Conservation (phyloP, 2,888 invertebrate species). For the Smittia aterrima region DNA sequence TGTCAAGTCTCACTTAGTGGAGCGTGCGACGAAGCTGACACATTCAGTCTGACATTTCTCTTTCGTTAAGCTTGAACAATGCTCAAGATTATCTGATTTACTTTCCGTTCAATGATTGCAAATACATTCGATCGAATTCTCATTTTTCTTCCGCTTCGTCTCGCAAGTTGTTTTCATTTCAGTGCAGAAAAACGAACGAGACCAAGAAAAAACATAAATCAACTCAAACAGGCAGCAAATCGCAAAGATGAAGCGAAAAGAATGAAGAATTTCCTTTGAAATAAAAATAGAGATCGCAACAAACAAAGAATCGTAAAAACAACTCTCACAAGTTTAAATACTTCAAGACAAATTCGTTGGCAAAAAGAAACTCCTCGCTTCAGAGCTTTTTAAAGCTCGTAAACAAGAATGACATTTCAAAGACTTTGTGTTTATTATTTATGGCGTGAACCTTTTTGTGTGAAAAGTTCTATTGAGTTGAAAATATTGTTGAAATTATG, state of each 20-base stretch:
- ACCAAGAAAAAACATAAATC: not conserved
- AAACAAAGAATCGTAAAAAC: not conserved
- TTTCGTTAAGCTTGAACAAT: too few species aligned
- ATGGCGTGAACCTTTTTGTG: not conserved
- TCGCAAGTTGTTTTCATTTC: too few species aligned
- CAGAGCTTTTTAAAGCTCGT: not conserved
- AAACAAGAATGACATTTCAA: not conserved
- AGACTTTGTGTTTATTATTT: not conserved
- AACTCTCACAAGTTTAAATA: not conserved
- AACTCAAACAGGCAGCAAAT: not conserved
- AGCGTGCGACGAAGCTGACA: too few species aligned
- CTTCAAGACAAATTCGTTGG: not conserved
- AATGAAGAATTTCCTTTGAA: not conserved
- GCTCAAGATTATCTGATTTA: too few species aligned
- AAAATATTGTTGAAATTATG: not conserved
- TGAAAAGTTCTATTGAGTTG: not conserved
- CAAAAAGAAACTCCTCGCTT: not conserved
- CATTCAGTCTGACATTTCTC: too few species aligned
- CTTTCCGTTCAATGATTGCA: too few species aligned
- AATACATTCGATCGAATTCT: too few species aligned
- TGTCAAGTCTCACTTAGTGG: too few species aligned
- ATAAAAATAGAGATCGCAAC: too few species aligned
- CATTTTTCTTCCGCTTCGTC: too few species aligned
- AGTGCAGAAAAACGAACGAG: too few species aligned
- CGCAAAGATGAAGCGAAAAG: not conserved